Conservation (phyloP, 2,797 vertebrate species). For the Euthynnus affinis region DNA sequence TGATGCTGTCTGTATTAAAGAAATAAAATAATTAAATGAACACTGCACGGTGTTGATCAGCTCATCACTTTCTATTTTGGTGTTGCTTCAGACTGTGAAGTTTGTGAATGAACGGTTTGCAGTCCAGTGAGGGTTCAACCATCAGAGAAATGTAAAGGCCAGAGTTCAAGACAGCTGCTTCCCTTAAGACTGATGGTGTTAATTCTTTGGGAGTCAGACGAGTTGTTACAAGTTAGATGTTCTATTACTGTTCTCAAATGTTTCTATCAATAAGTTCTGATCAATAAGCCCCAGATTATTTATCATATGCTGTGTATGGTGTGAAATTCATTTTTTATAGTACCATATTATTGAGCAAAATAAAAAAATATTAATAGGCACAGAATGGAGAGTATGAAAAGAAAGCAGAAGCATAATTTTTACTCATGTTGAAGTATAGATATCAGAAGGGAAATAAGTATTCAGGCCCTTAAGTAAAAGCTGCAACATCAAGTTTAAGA, state of each 20-base stretch:
- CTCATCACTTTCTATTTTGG: background rate
- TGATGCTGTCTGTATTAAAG: conserved; percentile 75
- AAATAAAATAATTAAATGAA: conserved; percentile 70
- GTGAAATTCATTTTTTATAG: too few species aligned
- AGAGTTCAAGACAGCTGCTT: background rate
- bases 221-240: too few species aligned
- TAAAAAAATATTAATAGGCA: background rate
- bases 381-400: background rate
- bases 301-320: too few species aligned
- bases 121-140: background rate
- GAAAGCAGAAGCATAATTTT: too few species aligned
- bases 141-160: background rate
- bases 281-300: too few species aligned
- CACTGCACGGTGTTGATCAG: conserved; percentile 10
- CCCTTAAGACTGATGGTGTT: too few species aligned
- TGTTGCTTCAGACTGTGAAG: background rate
- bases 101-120: background rate
- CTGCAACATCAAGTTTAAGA: background rate
- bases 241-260: background rate
- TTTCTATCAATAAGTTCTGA: too few species aligned
- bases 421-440: too few species aligned
- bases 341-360: background rate
- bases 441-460: background rate
- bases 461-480: background rate
- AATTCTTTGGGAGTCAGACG: too few species aligned